These are phyloP conservation scores for Ophioderma brevispina DNA, from an alignment of 35 echinoderm and acorn worm genomes.

Conservation along the genomic window DNA sequence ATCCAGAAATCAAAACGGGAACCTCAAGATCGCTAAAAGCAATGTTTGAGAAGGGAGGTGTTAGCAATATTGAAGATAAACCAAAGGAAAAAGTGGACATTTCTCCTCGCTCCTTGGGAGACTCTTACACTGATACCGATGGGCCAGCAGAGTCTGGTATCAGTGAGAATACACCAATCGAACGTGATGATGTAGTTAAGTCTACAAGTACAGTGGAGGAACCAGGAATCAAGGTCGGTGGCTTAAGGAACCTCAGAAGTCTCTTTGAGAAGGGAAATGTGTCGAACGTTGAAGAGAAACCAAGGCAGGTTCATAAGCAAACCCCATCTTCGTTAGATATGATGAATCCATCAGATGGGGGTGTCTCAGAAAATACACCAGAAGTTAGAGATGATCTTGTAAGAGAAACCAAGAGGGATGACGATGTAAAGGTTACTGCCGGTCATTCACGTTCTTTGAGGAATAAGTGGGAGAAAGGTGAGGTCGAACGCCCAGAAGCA, in stretches of 20 bases:
- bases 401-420: slow-evolving; percentile 26
- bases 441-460: slow-evolving; percentile 71
- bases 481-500: slow-evolving; percentile 75
- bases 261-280: slow-evolving; percentile 91
- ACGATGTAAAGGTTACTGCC: slow-evolving; percentile 47
- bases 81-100: slow-evolving; percentile 75
- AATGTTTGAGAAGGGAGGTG: slow-evolving; percentile 79
- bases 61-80: slow-evolving; percentile 82
- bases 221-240: slow-evolving; percentile 53
- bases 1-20: slow-evolving; percentile 49
- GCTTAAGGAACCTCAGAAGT: slow-evolving; percentile 50
- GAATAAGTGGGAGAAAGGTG: slow-evolving; percentile 84
- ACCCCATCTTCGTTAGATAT: slow-evolving; percentile 53
- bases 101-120: slow-evolving; percentile 7
- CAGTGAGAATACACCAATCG: slow-evolving; percentile 63
- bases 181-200: slow-evolving; percentile 71
- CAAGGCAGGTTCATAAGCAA: slow-evolving; percentile 39
- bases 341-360: slow-evolving; percentile 20
- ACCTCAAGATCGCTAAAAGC: slow-evolving; percentile 59
- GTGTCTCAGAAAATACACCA: slow-evolving; percentile 84
- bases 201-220: slow-evolving; percentile 41
- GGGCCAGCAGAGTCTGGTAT: slow-evolving; percentile 28
- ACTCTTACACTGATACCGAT: slow-evolving; percentile 27
- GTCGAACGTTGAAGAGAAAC: slow-evolving; percentile 71
- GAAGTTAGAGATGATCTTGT: slow-evolving; percentile 69